Evolutionary conservation across 2,888 invertebrate genomes (phyloP), one percentile per base, ranked within the genome.

Genomic region (Diarsia brunnea): DNA sequence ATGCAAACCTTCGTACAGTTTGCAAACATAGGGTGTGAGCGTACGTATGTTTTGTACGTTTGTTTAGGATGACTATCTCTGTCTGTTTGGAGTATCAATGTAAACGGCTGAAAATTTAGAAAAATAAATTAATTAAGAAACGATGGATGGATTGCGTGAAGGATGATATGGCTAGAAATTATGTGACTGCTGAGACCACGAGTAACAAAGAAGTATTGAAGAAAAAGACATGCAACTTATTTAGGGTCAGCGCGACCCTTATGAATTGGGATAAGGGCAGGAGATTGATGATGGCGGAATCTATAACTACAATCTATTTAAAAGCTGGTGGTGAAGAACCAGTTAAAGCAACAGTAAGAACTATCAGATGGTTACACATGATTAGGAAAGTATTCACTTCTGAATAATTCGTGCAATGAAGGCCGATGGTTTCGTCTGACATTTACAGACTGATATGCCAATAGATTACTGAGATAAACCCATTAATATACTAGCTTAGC

Each of bases 361-460:
- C 24, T 45, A 19, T 19, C 24, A n/a, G 3, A 49, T n/a, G n/a
- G n/a, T n/a, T 8, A 51, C 31, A 31, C 10, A 81, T 24, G 24
- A 73, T 51, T 19, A 27, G 14, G 49, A 58, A 58, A 45, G 21
- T 45, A 75, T 21, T 64, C 14, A 55, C 27, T 31, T 24, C 14
- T 19, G 16, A 21, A 64, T 55, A 73, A 16, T 74, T 55, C 27
- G 2, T 16, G 4, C 0, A 27, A 2, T 43, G 24, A 75, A 78
- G 49, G 78, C 45, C 58, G n/a, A 0, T n/a, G 65, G 51, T 78
- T 51, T 82, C 64, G 38, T 78, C 78, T 49, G 49, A 24, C 53
- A 69, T 82, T 82, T 49, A 65, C 60, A 11, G 14, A 1, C 47
- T 53, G 69, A 83, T 83, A 78, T 55, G 24, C 51, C 14, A 24